Conservation (phyloP, 1,140 invertebrate genomes). For the Berghia stephanieae region DNA sequence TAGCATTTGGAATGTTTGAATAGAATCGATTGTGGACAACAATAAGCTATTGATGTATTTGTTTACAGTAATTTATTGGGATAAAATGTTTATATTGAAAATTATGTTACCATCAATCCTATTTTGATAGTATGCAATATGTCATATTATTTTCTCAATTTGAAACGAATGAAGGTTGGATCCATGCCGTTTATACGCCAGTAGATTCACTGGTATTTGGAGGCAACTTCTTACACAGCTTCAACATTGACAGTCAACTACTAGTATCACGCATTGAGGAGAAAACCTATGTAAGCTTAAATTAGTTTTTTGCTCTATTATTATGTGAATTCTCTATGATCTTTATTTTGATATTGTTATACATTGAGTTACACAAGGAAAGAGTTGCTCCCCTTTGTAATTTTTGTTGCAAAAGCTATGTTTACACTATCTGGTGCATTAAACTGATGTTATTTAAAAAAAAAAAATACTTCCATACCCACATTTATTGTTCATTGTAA, state of each 20-base stretch:
- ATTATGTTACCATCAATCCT: background rate
- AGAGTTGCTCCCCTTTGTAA: background rate
- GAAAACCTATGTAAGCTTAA: constrained; percentile 72
- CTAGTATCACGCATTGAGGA: constrained; percentile 92
- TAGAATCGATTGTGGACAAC: no score
- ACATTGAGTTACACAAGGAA: no score
- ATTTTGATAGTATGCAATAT: no score
- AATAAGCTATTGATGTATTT: no score
- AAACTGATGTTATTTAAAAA: no score
- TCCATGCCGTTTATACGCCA: constrained; percentile 89
- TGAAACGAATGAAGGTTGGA: constrained; percentile 90
- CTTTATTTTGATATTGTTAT: no score
- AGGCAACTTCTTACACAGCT: constrained; percentile 91
- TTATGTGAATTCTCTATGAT: no score
- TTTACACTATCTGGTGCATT: no score
- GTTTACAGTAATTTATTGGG: background rate
- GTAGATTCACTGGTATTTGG: constrained; percentile 91
- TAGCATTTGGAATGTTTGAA: no score
- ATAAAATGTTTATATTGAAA: background rate
- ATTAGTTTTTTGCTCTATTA: background rate
- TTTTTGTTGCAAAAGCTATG: background rate
- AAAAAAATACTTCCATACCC: no score
- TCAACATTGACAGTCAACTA: constrained; percentile 86
- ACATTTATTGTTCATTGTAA: background rate
- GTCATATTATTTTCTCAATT: no score